phyloP scores from a whole-genome alignment of 2,113 vertebrate species.

The Oophaga pumilio region DNA sequence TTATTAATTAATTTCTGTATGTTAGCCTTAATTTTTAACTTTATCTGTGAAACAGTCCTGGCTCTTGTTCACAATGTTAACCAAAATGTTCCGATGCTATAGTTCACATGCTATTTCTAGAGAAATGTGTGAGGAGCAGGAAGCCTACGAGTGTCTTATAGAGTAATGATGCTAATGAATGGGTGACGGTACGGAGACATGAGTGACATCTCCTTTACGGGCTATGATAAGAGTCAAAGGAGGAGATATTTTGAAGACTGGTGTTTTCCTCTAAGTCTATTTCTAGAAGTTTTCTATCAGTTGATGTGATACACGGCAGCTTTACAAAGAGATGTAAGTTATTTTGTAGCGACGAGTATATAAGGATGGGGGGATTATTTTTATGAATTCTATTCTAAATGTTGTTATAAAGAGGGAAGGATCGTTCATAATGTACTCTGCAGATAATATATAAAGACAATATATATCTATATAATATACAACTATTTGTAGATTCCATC shows the following conservation, averaged over 20 bases:
- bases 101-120: background rate
- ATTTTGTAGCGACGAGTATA: constrained; percentile 38
- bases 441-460: background rate
- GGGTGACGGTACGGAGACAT: background rate
- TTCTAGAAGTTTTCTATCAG: constrained; percentile 33
- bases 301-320: constrained; percentile 7
- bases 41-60: background rate
- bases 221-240: background rate
- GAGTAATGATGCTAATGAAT: background rate
- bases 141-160: background rate
- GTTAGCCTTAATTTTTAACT: background rate
- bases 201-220: background rate
- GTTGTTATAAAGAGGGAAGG: constrained; percentile 27
- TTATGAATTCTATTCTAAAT: constrained; percentile 36
- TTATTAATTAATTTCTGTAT: no score
- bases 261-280: constrained; percentile 10
- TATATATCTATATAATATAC: constrained; percentile 19
- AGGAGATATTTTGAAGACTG: constrained; percentile 9
- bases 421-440: background rate
- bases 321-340: constrained; percentile 39
- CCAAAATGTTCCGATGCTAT: background rate
- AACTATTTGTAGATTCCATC: constrained; percentile 19
- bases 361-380: constrained; percentile 38
- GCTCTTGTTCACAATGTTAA: background rate
- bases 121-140: background rate